phyloP scores from a whole-genome alignment of 2,113 vertebrate species.

The Madoqua kirkii region DNA sequence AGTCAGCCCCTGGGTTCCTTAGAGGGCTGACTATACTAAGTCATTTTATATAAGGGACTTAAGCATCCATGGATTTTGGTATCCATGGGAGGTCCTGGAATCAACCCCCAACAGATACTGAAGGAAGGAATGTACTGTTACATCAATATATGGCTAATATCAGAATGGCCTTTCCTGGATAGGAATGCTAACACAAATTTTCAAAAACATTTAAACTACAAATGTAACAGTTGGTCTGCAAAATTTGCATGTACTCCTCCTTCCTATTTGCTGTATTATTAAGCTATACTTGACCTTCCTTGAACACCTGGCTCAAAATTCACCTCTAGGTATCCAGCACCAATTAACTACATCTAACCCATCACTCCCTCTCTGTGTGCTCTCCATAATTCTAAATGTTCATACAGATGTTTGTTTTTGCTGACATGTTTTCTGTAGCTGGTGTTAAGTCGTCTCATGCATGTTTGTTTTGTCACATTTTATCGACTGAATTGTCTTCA shows the following conservation, averaged over 20 bases:
- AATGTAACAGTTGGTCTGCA: background rate
- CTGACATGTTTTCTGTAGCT: conserved; percentile 1
- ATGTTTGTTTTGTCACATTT: conserved; percentile 48
- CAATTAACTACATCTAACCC: background rate
- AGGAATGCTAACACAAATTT: background rate
- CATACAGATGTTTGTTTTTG: conserved; percentile 12
- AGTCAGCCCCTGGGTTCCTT: background rate
- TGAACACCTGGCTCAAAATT: conserved; percentile 26
- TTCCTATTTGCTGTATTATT: conserved; percentile 1
- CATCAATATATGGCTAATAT: background rate
- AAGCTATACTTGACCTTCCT: background rate
- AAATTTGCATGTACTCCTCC: background rate
- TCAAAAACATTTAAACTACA: background rate
- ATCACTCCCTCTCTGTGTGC: background rate
- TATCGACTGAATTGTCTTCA: conserved; percentile 14
- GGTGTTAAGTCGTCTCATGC: conserved; percentile 5
- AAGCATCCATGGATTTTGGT: background rate
- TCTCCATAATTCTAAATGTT: conserved; percentile 11
- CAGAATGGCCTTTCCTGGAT: background rate
- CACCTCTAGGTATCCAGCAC: background rate
- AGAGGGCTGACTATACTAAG: background rate
- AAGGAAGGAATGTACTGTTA: background rate
- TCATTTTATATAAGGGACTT: background rate
- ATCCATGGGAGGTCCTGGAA: background rate
- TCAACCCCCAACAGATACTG: background rate